Conservation (phyloP, 2,113 vertebrate species). For the Symphodus melops region DNA sequence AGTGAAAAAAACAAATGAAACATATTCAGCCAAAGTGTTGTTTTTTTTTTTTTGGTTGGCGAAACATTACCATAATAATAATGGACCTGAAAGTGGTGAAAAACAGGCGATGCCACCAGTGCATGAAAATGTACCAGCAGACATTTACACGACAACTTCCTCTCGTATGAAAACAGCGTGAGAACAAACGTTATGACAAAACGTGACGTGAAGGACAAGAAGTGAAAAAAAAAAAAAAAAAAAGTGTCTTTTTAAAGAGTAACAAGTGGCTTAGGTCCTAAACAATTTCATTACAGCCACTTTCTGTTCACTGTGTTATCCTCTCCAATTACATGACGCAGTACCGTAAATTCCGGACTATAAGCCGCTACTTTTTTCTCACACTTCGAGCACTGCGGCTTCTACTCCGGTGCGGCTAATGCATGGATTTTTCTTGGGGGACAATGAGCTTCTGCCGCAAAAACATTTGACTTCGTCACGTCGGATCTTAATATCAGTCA, state of each 20-base stretch:
- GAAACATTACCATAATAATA: conserved; percentile 35
- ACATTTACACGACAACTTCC: background rate
- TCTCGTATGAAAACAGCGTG: too few relatives aligned
- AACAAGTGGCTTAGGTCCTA: background rate
- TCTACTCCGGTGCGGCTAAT: too few relatives aligned
- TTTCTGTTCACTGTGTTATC: conserved; percentile 12
- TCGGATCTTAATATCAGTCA: too few relatives aligned
- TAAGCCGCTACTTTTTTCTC: too few relatives aligned
- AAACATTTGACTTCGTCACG: too few relatives aligned
- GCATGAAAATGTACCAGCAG: background rate
- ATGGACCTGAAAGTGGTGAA: background rate
- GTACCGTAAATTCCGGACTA: too few relatives aligned
- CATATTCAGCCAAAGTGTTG: conserved; percentile 15
- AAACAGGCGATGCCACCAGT: background rate
- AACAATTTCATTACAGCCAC: background rate
- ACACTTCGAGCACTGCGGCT: too few relatives aligned
- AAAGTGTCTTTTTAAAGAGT: background rate
- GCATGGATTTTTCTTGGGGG: too few relatives aligned
- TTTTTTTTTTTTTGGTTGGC: background rate
- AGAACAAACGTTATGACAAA: too few relatives aligned
- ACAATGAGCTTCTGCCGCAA: too few relatives aligned
- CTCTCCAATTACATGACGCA: conserved; percentile 7
- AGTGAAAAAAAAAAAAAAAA: background rate
- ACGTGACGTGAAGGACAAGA: too few relatives aligned
- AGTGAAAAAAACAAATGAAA: conserved; percentile 46